These are phyloP conservation scores for Cosmopolites sordidus DNA, from an alignment of 2,888 invertebrate genomes.

Conservation along the genomic window DNA sequence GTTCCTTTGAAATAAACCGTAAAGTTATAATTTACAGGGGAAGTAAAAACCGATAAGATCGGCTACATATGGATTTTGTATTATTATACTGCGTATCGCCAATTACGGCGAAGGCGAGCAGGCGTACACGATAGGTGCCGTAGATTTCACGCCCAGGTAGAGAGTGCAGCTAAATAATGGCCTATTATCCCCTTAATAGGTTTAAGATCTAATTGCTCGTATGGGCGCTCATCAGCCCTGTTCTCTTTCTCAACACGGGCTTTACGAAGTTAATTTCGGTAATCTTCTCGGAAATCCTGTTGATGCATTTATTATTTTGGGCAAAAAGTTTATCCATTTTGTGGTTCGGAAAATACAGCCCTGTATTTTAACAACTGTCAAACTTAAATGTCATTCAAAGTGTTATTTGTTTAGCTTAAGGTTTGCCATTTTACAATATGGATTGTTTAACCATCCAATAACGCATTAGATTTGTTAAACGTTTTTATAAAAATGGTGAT, in stretches of 20 bases:
- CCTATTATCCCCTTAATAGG: conserved; percentile 1
- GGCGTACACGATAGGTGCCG: conserved; percentile 1
- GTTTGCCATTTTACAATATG: too few species aligned
- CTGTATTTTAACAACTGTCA: too few species aligned
- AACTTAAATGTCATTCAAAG: too few species aligned
- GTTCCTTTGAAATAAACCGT: not conserved
- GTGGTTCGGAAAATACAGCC: too few species aligned
- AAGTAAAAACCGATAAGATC: not conserved
- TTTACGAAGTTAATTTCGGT: not conserved
- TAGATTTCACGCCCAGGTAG: not conserved
- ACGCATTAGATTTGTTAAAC: too few species aligned
- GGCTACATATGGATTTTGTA: not conserved
- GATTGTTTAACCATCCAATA: too few species aligned
- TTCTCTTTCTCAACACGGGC: not conserved
- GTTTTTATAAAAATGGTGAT: too few species aligned
- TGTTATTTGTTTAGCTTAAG: too few species aligned
- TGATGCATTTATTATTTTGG: too few species aligned
- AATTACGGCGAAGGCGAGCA: not conserved
- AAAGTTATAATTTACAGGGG: conserved; percentile 1
- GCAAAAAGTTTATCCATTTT: too few species aligned
- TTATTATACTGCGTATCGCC: conserved; percentile 1
- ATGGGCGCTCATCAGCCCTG: not conserved
- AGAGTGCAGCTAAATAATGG: conserved; percentile 1
- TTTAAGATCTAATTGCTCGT: not conserved
- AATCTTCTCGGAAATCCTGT: not conserved